Base-by-base conservation (phyloP, 2,113 vertebrate genomes). In the Python bivittatus region DNA sequence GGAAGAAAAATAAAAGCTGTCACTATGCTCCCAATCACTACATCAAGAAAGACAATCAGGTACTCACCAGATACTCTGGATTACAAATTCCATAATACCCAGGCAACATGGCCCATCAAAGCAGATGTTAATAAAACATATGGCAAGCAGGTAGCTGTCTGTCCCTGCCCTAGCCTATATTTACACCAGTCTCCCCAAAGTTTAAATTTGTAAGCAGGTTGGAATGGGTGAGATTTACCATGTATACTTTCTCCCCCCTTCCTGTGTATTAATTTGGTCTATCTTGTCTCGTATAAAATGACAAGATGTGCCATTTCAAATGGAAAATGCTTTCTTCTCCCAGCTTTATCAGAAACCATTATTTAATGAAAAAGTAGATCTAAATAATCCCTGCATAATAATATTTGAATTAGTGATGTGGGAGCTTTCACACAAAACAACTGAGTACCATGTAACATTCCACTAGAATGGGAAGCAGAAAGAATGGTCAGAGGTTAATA, bases 371-470 rank as follows among this genome's bases (percentile, higher is more conserved):
- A 95, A 42, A n/a, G 9, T 87, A 0, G 93, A 91, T 2, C 57
- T 25, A 93, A 94, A 72, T 88, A 29, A 94, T 89, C 0, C 0
- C 89, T 20, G 88, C 0, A 68, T 27, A 44, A 52, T 48, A 13
- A 85, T 52, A 52, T 52, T 53, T 23, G 20, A 84, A 42, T 84
- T 72, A 54, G 23, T 89, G 88, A 64, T 64, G 44, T 48, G 17
- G 27, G 48, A 7, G 95, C 96, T 96, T 97, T 97, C 97, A 95
- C 79, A 96, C 94, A 97, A 97, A 98, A 96, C 97, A 97, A 98
- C 97, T 97, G 97, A 97, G 96, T 97, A 95, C n/a, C 48, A 5
- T 48, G 7, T 95, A 98, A 96, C 96, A 96, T 94, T 97, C 96
- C 95, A 96, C 1, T 86, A 93, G 96, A 95, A 97, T 83, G 68